Evolutionary conservation across 2,113 vertebrate species (phyloP).

Genomic region (Actenoides hombroni): DNA sequence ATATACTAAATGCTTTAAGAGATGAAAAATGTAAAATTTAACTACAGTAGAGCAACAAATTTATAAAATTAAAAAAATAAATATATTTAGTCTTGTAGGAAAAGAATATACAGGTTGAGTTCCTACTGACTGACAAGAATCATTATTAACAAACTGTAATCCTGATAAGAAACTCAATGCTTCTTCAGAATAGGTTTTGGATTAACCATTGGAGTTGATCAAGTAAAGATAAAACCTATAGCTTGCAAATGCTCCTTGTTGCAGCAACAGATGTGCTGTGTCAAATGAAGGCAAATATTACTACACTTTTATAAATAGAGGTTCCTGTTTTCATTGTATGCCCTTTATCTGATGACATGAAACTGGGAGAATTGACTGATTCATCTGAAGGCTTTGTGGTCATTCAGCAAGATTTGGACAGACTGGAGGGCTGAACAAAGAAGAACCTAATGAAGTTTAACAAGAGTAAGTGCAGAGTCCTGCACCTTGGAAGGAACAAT

Average conservation of each 20-base stretch:
- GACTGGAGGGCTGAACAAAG: too few species aligned
- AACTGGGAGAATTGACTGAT: too few species aligned
- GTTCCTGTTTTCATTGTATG: neutral
- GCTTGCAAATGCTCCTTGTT: neutral
- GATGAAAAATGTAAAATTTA: neutral
- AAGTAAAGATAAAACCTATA: neutral
- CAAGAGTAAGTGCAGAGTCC: too few species aligned
- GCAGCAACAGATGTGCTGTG: neutral
- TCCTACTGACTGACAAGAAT: neutral
- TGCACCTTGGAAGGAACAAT: too few species aligned
- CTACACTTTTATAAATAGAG: neutral
- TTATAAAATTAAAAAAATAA: neutral
- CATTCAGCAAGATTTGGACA: too few species aligned
- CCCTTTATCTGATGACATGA: neutral
- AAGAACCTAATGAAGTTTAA: too few species aligned
- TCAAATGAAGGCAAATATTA: neutral
- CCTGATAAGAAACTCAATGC: neutral
- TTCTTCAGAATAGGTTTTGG: neutral
- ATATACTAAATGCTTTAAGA: neutral
- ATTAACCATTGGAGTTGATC: neutral
- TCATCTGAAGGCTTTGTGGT: too few species aligned
- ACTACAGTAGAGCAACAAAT: neutral
- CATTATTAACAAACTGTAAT: neutral
- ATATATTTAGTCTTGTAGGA: neutral
- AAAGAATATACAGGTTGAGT: neutral